A percentile compares a stretch with the other conserved stretches of the same genome.
phyloP scores from a whole-genome alignment of 2,113 vertebrate genomes.

The Vanacampus margaritifer region DNA sequence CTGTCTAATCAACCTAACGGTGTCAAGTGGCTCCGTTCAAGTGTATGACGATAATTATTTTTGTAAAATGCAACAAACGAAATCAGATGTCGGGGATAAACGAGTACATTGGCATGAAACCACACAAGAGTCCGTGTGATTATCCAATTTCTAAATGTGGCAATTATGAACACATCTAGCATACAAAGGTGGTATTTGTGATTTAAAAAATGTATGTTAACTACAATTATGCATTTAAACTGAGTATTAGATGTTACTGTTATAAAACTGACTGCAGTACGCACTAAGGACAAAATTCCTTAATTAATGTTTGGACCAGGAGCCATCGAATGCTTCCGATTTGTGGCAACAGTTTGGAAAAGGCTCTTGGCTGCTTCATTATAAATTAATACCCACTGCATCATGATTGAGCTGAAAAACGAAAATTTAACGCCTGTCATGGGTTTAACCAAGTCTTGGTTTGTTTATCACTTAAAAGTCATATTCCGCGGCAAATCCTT shows the following conservation, averaged over 20 bases:
- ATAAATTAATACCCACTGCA: not conserved
- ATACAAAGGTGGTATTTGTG: not conserved
- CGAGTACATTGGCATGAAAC: not conserved
- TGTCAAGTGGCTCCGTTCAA: constrained; percentile 13
- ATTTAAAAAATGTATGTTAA: not conserved
- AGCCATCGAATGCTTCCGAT: not conserved
- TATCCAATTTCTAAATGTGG: not conserved
- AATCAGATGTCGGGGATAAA: not conserved
- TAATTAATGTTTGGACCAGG: not conserved
- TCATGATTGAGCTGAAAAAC: constrained; percentile 19
- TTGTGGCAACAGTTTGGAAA: not conserved
- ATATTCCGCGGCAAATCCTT: constrained; percentile 16
- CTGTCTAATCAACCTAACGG: constrained; percentile 11
- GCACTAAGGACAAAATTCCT: not conserved
- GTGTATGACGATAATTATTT: constrained; percentile 2
- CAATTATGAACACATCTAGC: not conserved
- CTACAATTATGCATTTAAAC: not conserved
- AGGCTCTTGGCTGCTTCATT: not conserved
- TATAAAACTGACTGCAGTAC: not conserved
- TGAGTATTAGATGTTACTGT: not conserved
- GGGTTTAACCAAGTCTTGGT: not conserved
- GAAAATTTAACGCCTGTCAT: constrained; percentile 23
- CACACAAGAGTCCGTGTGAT: not conserved
- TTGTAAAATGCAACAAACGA: constrained; percentile 5
- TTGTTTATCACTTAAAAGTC: constrained; percentile 5